These are phyloP conservation scores for Aethes cnicana DNA, from an alignment of 2,888 invertebrate genomes.

Conservation along the genomic window DNA sequence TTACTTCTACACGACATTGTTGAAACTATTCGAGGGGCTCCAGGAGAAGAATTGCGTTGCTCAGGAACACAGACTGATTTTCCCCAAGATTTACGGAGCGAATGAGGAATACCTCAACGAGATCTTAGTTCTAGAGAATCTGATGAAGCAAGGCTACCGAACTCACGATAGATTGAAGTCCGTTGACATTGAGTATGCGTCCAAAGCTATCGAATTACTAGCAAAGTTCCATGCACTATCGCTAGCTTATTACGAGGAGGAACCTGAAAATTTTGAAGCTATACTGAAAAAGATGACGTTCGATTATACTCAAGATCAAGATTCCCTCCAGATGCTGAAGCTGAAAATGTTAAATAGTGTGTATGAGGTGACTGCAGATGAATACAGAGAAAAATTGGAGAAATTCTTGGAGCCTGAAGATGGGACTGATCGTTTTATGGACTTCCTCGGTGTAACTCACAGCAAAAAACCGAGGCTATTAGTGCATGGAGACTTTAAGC, in stretches of 20 bases:
- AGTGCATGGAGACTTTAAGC: slow-evolving; percentile 50
- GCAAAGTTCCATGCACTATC: slow-evolving; percentile 64
- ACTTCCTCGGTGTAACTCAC: neutral
- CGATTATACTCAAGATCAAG: too few relatives aligned
- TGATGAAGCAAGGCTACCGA: slow-evolving; percentile 46
- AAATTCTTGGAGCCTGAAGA: slow-evolving; percentile 35
- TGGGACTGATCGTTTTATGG: neutral
- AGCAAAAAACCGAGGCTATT: slow-evolving; percentile 39
- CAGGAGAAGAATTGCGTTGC: slow-evolving; percentile 42
- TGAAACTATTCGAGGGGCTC: slow-evolving; percentile 37
- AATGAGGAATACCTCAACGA: slow-evolving; percentile 42
- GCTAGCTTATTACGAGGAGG: slow-evolving; percentile 53
- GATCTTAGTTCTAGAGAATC: slow-evolving; percentile 54
- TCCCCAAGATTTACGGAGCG: slow-evolving; percentile 49
- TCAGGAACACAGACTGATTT: slow-evolving; percentile 40
- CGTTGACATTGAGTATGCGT: slow-evolving; percentile 51
- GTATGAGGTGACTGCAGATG: slow-evolving; percentile 40
- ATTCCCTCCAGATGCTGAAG: neutral
- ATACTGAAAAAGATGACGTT: slow-evolving; percentile 34
- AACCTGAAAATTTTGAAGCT: slow-evolving; percentile 45
- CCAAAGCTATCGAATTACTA: slow-evolving; percentile 44
- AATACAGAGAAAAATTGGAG: slow-evolving; percentile 39
- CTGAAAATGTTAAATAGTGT: slow-evolving; percentile 30
- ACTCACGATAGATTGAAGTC: slow-evolving; percentile 44
- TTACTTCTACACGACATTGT: slow-evolving; percentile 40